These are phyloP conservation scores for Eutrigla gurnardus DNA, from an alignment of 2,797 vertebrate genomes.

Conservation along the genomic window DNA sequence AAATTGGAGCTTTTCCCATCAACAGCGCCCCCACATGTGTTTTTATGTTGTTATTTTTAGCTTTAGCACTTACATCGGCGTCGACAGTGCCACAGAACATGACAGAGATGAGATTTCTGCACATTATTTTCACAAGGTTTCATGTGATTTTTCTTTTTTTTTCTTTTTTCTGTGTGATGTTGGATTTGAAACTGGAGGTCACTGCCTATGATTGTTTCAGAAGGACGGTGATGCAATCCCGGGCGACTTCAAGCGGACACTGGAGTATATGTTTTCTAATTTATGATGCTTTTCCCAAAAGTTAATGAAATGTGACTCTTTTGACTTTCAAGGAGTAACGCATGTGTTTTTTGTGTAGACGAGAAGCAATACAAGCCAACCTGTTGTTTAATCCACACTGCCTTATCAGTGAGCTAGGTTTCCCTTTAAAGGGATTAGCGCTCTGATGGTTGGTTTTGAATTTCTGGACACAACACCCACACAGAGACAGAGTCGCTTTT, in stretches of 20 bases:
- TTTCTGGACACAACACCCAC: conserved; percentile 75
- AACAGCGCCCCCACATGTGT: conserved; percentile 40
- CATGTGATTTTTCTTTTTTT: conserved; percentile 36
- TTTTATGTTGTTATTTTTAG: conserved; percentile 38
- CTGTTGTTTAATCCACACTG: conserved; percentile 62
- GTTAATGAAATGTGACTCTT: conserved; percentile 54
- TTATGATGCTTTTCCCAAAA: conserved; percentile 70
- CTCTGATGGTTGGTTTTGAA: conserved; percentile 76
- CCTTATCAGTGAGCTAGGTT: conserved; percentile 76
- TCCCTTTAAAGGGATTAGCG: conserved; percentile 60
- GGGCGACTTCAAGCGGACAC: conserved; percentile 75
- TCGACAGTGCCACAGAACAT: conserved; percentile 67
- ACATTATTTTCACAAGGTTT: conserved; percentile 64
- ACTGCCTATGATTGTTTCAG: conserved; percentile 73
- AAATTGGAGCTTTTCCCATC: conserved; percentile 59
- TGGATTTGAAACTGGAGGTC: conserved; percentile 76
- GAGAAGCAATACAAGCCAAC: conserved; percentile 64
- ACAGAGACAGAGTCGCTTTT: conserved; percentile 65
- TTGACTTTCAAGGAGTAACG: conserved; percentile 38
- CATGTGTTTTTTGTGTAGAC: conserved; percentile 45
- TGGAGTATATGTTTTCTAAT: conserved; percentile 81
- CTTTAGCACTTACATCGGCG: conserved; percentile 82
- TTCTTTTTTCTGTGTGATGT: conserved; percentile 48
- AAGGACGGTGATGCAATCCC: conserved; percentile 54
- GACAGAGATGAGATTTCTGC: conserved; percentile 70